Evolutionary conservation across 2,797 vertebrate species (phyloP).

Genomic region (Pangasius krempfi): DNA sequence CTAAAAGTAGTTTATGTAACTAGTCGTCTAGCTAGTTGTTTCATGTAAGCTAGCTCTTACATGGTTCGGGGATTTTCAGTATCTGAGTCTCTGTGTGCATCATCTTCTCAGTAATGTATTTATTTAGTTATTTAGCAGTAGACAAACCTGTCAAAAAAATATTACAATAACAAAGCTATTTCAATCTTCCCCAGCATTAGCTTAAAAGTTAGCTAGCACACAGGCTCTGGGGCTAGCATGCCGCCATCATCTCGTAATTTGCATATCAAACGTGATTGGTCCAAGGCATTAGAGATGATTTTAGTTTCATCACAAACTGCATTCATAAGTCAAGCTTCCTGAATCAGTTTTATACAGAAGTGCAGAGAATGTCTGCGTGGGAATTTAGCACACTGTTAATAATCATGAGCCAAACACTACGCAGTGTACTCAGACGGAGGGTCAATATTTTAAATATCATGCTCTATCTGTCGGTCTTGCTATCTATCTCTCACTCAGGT

Average conservation of each 20-base stretch:
- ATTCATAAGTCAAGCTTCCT: neutral
- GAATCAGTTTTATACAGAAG: neutral
- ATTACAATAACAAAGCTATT: neutral
- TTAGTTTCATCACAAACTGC: neutral
- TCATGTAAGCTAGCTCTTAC: neutral
- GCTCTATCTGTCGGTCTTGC: neutral
- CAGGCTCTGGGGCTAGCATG: neutral
- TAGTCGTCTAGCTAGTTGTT: neutral
- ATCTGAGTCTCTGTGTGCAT: neutral
- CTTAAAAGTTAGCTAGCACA: neutral
- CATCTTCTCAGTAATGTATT: neutral
- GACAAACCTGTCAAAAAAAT: neutral
- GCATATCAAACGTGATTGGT: neutral
- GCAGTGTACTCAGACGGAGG: neutral
- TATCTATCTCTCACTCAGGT: constrained; percentile 59
- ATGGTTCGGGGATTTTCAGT: neutral
- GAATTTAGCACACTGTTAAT: neutral
- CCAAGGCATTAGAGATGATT: neutral
- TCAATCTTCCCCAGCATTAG: neutral
- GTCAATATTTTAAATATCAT: neutral
- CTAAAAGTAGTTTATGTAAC: neutral
- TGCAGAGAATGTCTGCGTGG: neutral
- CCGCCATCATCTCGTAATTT: neutral
- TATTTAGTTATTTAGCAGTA: neutral
- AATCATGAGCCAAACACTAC: neutral